phyloP scores from a whole-genome alignment of 2,888 invertebrate genomes.

The Stenichneumon culpator region DNA sequence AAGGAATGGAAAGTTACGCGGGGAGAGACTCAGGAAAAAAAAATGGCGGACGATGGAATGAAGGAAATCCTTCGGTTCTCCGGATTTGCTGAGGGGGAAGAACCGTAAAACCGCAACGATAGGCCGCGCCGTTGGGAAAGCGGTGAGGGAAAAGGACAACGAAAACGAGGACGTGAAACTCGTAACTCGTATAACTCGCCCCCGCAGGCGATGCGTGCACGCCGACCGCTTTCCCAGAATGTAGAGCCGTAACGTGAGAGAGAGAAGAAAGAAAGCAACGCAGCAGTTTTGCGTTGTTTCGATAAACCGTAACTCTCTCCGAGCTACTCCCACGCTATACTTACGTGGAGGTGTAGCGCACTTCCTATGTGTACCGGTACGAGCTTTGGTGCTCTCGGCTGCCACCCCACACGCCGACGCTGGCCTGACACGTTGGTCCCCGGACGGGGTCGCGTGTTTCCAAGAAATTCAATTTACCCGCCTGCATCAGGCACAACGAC shows the following conservation, averaged over 20 bases:
- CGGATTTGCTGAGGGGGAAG: conserved; percentile 10
- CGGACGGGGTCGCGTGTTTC: conserved; percentile 53
- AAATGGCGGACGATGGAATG: not conserved
- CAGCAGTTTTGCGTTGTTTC: conserved; percentile 44
- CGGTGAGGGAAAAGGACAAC: conserved; percentile 4
- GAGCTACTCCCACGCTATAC: conserved; percentile 15
- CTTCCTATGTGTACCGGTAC: conserved; percentile 8
- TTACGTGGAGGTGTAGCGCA: conserved; percentile 13
- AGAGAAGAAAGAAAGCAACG: not conserved
- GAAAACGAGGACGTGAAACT: conserved; percentile 41
- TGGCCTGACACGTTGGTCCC: not conserved
- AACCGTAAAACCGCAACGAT: conserved; percentile 28
- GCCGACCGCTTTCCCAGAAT: conserved; percentile 12
- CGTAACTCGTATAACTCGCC: conserved; percentile 50
- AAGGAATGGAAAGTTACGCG: not conserved
- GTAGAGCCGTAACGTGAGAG: not conserved
- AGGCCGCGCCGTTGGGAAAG: not conserved
- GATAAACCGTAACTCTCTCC: conserved; percentile 42
- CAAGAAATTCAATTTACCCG: conserved; percentile 51
- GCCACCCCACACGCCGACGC: not conserved
- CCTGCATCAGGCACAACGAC: conserved; percentile 28
- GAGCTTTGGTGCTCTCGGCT: conserved; percentile 31
- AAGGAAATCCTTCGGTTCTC: conserved; percentile 41
- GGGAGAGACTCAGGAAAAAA: not conserved
- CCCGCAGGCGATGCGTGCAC: conserved; percentile 34